Evolutionary conservation across 2,797 vertebrate species (phyloP).

Genomic region (Silurus lanzhouensis): DNA sequence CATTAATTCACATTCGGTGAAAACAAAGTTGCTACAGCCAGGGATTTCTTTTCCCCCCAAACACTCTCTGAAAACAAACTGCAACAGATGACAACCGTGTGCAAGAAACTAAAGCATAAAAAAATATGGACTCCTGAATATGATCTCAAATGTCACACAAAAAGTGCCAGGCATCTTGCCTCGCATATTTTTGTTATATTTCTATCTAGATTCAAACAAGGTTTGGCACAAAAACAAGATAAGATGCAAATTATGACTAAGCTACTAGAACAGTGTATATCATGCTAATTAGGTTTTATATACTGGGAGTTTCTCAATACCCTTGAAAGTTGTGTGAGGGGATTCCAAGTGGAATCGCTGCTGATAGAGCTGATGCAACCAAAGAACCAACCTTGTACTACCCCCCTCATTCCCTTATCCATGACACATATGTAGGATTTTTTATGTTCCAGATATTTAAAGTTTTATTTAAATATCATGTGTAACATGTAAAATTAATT

Average conservation of each 20-base stretch:
- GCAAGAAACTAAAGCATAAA: background rate
- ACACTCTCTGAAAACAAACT: background rate
- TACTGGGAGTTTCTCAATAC: background rate
- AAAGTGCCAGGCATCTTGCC: background rate
- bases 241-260: background rate
- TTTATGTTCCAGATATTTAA: background rate
- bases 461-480: no score
- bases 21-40: background rate
- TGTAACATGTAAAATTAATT: background rate
- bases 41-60: background rate
- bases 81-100: background rate
- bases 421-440: background rate
- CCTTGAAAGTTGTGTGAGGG: background rate
- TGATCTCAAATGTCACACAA: background rate
- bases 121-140: background rate
- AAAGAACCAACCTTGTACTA: background rate
- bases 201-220: background rate
- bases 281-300: background rate
- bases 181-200: background rate
- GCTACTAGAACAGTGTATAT: background rate
- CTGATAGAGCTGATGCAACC: background rate
- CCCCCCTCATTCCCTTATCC: background rate
- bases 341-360: background rate
- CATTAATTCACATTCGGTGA: conserved; percentile 1
- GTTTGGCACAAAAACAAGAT: background rate